These are phyloP conservation scores for Drosophila meridiana DNA, from an alignment of 2,888 invertebrate genomes.

Conservation along the genomic window DNA sequence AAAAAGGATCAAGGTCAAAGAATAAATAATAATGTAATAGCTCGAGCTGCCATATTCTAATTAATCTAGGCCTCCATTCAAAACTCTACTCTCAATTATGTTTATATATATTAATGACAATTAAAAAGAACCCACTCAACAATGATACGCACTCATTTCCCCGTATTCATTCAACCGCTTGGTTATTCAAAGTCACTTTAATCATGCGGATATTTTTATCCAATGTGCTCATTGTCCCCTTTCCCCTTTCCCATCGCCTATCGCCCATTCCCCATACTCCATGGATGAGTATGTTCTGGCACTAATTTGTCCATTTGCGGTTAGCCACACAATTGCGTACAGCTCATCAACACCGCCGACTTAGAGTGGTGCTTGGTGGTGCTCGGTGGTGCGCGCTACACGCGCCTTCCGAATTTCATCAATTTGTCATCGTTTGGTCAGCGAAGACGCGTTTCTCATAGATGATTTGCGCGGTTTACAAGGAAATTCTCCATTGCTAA, in stretches of 20 bases:
- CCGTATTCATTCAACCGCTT: slow-evolving; percentile 51
- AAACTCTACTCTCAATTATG: slow-evolving; percentile 1
- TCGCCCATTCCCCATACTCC: not conserved
- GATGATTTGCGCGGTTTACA: slow-evolving; percentile 10
- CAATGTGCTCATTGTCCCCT: slow-evolving; percentile 68
- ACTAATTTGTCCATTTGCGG: slow-evolving; percentile 65
- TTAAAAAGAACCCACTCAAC: slow-evolving; percentile 22
- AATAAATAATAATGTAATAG: not conserved
- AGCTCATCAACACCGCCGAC: slow-evolving; percentile 6
- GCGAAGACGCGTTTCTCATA: slow-evolving; percentile 50
- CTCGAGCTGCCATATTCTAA: not conserved
- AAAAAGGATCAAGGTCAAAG: not conserved
- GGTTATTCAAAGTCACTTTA: slow-evolving; percentile 79
- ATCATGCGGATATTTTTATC: slow-evolving; percentile 74
- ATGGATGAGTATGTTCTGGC: slow-evolving; percentile 39
- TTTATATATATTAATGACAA: slow-evolving; percentile 17
- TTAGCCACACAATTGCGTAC: slow-evolving; percentile 19
- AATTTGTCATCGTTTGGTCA: slow-evolving; percentile 52
- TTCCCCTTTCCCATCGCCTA: slow-evolving; percentile 21
- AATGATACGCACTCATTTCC: not conserved
- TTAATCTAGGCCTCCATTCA: not conserved
- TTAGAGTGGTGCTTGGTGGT: slow-evolving; percentile 1
- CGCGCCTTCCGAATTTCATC: slow-evolving; percentile 55
- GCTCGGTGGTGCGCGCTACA: slow-evolving; percentile 38
- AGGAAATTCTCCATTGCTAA: slow-evolving; percentile 37